Evolutionary conservation across 2,888 invertebrate species (phyloP), one percentile per base, ranked within the genome.

Genomic region (Parnassius apollo): DNA sequence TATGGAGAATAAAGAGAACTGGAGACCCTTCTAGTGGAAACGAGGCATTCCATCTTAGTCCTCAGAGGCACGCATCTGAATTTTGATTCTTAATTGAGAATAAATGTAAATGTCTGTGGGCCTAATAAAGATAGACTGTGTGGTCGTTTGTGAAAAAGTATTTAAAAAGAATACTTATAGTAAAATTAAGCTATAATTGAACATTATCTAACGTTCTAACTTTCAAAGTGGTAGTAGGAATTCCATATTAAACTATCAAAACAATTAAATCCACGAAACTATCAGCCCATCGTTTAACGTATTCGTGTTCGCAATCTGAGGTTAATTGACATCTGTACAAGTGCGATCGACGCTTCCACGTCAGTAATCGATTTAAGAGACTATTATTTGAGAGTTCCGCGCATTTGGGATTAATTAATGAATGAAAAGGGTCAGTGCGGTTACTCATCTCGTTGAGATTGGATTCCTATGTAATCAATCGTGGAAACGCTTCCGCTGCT

Each of bases 391-490:
- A 70, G 77, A 79, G 78, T 80, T 80, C 79, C 78, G 72, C 78
- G 76, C 79, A 80, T 82, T 83, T 79, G 77, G 83, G 83, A 84
- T 87, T 88, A 87, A 89, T 89, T 87, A 89, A 84, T 82, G 81
- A 81, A 81, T 84, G 85, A 86, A 88, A 86, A 86, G 88, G 85
- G 86, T 80, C 82, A 77, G 75, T 70, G 71, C 68, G 79, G 83
- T 83, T 81, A 82, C 81, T 83, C 82, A 83, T 85, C 84, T 82
- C 72, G 75, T 78, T 72, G 72, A 77, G 79, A 85, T 86, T 82
- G 81, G 78, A 82, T 80, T 78, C 76, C 76, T 76, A 71, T 80
- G 78, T 78, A 82, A 81, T 81, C 80, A 81, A 80, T 83, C 72
- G 75, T 68, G 68, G 69, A 63, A 66, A 65, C 69, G 69, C 70